Base-by-base conservation (phyloP, 2,797 vertebrate genomes). In the Aphelocoma californica region DNA sequence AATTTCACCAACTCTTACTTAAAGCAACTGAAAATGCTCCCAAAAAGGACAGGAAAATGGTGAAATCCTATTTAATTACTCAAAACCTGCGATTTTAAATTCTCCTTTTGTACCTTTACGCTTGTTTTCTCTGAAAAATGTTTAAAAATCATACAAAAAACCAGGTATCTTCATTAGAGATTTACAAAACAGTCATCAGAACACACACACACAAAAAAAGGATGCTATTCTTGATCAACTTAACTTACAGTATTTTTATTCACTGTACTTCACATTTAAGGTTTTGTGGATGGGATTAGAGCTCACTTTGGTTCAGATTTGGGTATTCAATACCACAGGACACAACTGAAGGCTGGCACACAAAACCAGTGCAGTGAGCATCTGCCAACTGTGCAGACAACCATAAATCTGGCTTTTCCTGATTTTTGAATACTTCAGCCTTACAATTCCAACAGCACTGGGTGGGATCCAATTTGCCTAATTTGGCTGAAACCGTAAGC, bases 51-150 rank as follows among this genome's bases (percentile, higher is more conserved):
- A 61, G 24, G 13, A 75, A 78, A 92, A 73, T 10, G 0, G 1
- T 15, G 14, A 89, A 67, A 16, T 14, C 4, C 42, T 9, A 29
- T 36, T 40, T 61, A 34, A 7, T 44, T 40, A 38, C 28, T 31
- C 1, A 10, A 72, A 73, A 28, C 0, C 1, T 28, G n/a, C 0
- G 0, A 3, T 12, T 53, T 85, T 74, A 26, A 81, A 28, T 67
- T 51, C 15, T 53, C 4, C 13, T 38, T 86, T 53, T 42, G 25
- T 15, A 71, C 6, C 6, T 56, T 85, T 34, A 28, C 1, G 11
- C 23, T 23, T 17, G 2, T 34, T 81, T 51, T 38, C 47, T 70
- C 81, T 36, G 12, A 70, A 82, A 81, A 93, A 29, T 0, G 1
- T 32, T 11, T 4, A 34, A 42, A 51, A 65, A 20, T 32, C 10